A percentile compares a stretch with the other conserved stretches of the same genome.
Conservation (phyloP, 2,888 invertebrate species). For the Stictocephala bisonia region DNA sequence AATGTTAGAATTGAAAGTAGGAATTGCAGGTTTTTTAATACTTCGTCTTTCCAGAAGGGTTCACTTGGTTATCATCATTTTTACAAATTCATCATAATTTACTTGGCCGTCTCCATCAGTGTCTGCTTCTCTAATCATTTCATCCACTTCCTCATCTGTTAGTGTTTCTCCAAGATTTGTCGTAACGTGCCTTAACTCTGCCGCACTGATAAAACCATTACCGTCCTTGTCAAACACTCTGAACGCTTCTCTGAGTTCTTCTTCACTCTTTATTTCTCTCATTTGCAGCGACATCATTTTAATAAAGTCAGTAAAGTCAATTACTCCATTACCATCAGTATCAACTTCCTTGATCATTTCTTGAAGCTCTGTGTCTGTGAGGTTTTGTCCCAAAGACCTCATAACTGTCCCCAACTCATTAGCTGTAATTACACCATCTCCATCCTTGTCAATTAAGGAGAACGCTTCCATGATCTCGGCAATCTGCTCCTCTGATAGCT, state of each 20-base stretch:
- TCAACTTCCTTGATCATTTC: constrained; percentile 99
- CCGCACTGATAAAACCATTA: constrained; percentile 32
- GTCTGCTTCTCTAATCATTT: constrained; percentile 37
- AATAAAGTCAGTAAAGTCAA: not conserved
- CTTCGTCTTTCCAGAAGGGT: no score
- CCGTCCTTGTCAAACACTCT: constrained; percentile 42
- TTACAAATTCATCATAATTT: constrained; percentile 26
- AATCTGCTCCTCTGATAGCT: constrained; percentile 99
- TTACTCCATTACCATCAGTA: constrained; percentile 79
- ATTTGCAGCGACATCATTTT: not conserved
- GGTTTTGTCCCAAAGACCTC: constrained; percentile 98
- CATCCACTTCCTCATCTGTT: constrained; percentile 38
- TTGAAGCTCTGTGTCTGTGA: constrained; percentile 98
- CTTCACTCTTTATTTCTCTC: constrained; percentile 14
- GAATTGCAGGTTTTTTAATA: no score
- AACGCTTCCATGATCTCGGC: constrained; percentile 99
- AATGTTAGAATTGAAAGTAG: no score
- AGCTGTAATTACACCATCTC: constrained; percentile 99
- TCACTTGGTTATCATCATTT: constrained; percentile 53
- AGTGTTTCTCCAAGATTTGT: constrained; percentile 40
- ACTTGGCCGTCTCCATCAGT: constrained; percentile 17
- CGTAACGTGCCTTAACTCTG: constrained; percentile 36
- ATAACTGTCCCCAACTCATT: constrained; percentile 99
- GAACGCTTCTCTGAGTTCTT: constrained; percentile 35
- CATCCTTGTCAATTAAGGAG: constrained; percentile 99